Conservation (phyloP, 2,797 vertebrate genomes). For the Heliangelus exortis region DNA sequence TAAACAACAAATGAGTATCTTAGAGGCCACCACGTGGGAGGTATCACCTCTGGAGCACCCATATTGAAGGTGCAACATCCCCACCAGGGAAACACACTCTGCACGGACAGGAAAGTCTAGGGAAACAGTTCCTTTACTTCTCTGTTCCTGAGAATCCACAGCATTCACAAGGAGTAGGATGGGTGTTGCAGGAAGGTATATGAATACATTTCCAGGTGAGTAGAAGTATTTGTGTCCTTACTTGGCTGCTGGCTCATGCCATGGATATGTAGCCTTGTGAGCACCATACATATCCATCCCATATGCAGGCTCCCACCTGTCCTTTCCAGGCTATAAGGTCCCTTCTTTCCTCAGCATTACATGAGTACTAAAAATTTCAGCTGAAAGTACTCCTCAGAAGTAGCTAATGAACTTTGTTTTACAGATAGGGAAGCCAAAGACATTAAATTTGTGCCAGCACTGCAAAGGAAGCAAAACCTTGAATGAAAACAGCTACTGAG, state of each 20-base stretch:
- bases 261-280: accelerated
- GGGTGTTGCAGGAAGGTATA: accelerated
- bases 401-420: background rate
- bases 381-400: background rate
- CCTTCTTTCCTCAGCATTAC: background rate
- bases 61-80: accelerated
- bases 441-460: background rate
- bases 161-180: background rate
- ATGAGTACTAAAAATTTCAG: background rate
- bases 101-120: background rate
- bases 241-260: background rate
- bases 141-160: background rate
- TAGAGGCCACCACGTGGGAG: background rate
- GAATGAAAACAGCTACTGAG: background rate
- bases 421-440: background rate
- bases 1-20: background rate
- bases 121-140: background rate
- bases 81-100: background rate
- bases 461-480: background rate
- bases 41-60: background rate
- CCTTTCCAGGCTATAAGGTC: background rate
- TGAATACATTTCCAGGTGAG: background rate
- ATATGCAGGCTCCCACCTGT: accelerated
- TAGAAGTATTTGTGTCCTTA: background rate
- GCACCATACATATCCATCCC: accelerated